Evolutionary conservation across 2,888 invertebrate species (phyloP), one percentile per base, ranked within the genome.

Genomic region (Frankliniella fusca): DNA sequence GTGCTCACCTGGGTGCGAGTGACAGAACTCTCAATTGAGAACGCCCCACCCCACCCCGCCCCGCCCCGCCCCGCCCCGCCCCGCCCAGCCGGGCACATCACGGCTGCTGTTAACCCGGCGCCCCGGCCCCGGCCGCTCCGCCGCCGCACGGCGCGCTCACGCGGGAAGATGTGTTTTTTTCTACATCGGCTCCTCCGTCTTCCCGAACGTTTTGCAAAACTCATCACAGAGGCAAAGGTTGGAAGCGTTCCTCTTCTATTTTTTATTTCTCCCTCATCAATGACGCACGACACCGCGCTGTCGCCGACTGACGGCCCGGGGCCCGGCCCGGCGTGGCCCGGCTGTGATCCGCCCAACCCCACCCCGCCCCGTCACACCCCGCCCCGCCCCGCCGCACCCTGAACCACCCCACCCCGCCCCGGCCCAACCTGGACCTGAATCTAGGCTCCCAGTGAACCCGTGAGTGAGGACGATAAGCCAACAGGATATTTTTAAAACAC

Each of bases 161-260:
- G 23, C 27, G 11, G 27, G 27, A 11, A 76, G 27, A 27, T 76
- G 12, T 27, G 27, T 23, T 23, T 76, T 76, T 27, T 76, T 76
- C 27, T 76, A 27, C 27, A 11, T 54, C 12, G 20, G 20, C 54
- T 7, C 54, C 20, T 54, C 7, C 54, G 54, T 11, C 70, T 65
- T 65, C 23, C 8, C 70, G 23, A 61, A 18, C 61, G 61, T n/a
- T 61, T 61, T 61, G 61, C 61, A 12, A 76, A 12, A 23, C 70
- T 76, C 27, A 27, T 76, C 70, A 27, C 27, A 12, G 12, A 76
- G 70, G 70, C 70, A 76, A 76, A 76, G 70, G 70, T 76, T 76
- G 70, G 70, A 23, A 27, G 27, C 9, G 70, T 12, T 27, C 5
- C 15, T n/a, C n/a, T 3, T 61, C 0, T 61, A 20, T 38, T 76